phyloP scores from a whole-genome alignment of 1,140 invertebrate genomes.

The Meloidogyne hapla region DNA sequence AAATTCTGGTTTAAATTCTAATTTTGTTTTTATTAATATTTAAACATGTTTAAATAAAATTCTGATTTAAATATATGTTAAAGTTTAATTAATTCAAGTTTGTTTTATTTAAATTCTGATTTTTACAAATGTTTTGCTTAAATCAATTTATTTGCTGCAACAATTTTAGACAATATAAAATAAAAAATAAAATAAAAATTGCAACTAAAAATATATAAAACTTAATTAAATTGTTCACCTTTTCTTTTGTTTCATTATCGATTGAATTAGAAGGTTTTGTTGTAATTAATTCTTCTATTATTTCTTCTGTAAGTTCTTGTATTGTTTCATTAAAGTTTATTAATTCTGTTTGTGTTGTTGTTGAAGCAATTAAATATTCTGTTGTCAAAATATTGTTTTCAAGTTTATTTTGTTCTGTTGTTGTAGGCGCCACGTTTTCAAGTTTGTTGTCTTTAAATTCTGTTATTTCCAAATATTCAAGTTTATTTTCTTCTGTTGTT shows the following conservation, averaged over 20 bases:
- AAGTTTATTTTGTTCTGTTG: background rate
- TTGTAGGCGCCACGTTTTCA: background rate
- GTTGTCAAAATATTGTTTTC: background rate
- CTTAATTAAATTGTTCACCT: slow-evolving; percentile 1
- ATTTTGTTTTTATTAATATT: background rate
- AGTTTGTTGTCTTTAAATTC: background rate
- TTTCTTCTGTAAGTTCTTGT: background rate
- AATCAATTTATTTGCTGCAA: background rate
- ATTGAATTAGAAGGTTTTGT: too few species aligned
- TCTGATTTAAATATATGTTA: background rate
- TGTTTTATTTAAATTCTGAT: background rate
- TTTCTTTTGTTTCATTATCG: background rate
- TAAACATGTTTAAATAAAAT: background rate
- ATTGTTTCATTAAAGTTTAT: background rate
- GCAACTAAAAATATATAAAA: background rate
- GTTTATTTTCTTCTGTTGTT: background rate
- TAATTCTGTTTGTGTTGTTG: background rate
- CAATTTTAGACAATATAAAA: background rate
- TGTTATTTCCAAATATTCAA: background rate
- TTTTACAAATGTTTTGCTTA: background rate
- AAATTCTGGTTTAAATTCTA: background rate
- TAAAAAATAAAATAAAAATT: slow-evolving; percentile 1
- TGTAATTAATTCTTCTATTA: background rate
- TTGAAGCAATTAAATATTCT: too few species aligned
- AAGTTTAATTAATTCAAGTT: background rate